These are phyloP conservation scores for Menidia beryllina DNA, from an alignment of 2,113 vertebrate genomes.

Conservation along the genomic window DNA sequence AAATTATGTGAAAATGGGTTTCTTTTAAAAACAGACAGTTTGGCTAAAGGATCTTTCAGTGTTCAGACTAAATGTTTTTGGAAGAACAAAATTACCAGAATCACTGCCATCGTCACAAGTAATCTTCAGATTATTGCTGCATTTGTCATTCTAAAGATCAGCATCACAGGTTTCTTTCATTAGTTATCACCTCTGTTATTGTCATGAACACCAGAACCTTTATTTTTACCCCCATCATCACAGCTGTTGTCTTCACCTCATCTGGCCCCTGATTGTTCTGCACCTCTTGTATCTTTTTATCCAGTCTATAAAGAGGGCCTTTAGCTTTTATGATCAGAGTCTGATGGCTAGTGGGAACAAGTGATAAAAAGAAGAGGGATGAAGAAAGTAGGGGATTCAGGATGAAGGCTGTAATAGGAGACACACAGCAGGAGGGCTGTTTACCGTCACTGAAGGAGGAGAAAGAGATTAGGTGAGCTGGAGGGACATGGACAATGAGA, in stretches of 20 bases:
- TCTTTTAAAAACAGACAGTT: neutral
- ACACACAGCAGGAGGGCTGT: conserved; percentile 76
- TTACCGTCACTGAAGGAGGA: conserved; percentile 73
- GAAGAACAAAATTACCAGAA: conserved; percentile 5
- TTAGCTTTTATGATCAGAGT: conserved; percentile 77
- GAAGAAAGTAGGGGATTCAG: conserved; percentile 66
- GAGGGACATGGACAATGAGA: conserved; percentile 49
- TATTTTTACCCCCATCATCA: conserved; percentile 41
- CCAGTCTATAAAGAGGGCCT: conserved; percentile 66
- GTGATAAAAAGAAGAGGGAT: conserved; percentile 15
- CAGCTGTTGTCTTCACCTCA: conserved; percentile 31
- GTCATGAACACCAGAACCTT: conserved; percentile 21
- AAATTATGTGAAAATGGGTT: no score
- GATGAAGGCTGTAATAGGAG: conserved; percentile 77
- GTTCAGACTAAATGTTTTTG: neutral
- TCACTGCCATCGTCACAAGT: neutral
- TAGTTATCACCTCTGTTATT: neutral
- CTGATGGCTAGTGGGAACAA: conserved; percentile 53
- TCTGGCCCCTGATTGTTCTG: conserved; percentile 55
- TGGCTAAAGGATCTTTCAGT: neutral
- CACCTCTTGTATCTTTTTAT: conserved; percentile 78
- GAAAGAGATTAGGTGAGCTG: conserved; percentile 26
- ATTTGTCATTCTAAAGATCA: conserved; percentile 44
- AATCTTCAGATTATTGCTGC: conserved; percentile 5
- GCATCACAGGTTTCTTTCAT: conserved; percentile 31